Percentiles rank a stretch among this genome's conserved stretches.
phyloP scores from a whole-genome alignment of 92 coral and sea anemone genomes.

The Desmophyllum pertusum region DNA sequence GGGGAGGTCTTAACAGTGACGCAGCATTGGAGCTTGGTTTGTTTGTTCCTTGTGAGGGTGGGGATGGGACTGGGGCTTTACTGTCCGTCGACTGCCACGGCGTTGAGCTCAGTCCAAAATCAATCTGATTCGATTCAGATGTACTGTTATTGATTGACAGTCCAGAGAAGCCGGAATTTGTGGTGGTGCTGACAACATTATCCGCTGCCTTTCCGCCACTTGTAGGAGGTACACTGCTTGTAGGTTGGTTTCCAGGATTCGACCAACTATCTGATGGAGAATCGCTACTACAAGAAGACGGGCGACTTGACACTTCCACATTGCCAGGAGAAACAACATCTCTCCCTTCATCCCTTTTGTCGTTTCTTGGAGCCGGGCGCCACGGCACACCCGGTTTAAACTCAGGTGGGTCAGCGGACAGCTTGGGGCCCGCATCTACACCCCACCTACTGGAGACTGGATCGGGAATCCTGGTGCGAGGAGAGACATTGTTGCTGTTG shows the following conservation, averaged over 20 bases:
- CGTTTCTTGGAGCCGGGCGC: conserved; percentile 75
- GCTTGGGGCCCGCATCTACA: conserved; percentile 96
- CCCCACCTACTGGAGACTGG: conserved; percentile 99
- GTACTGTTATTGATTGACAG: conserved; percentile 50
- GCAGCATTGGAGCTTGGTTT: conserved; percentile 26
- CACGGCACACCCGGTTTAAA: conserved; percentile 99
- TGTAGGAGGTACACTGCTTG: conserved; percentile 20
- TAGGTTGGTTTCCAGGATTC: conserved; percentile 12
- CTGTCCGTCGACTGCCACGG: conserved; percentile 74
- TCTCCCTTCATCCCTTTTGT: conserved; percentile 54
- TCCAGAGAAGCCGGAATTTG: conserved; percentile 34
- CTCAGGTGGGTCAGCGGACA: conserved; percentile 98
- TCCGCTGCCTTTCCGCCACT: conserved; percentile 16
- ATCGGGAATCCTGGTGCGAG: conserved; percentile 79
- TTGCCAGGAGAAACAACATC: conserved; percentile 36
- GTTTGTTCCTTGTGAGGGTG: conserved; percentile 36
- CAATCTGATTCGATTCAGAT: conserved; percentile 29
- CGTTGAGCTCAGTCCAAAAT: conserved; percentile 50
- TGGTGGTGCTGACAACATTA: conserved; percentile 18
- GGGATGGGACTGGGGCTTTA: conserved; percentile 42
- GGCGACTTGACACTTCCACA: conserved; percentile 10
- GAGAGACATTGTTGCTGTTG: conserved; percentile 64
- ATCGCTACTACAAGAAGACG: conserved; percentile 40
- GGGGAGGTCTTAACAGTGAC: conserved; percentile 87
- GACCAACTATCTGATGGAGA: conserved; percentile 36